Evolutionary conservation across 2,113 vertebrate species (phyloP), one percentile per base, ranked within the genome.

Genomic region (Nannospalax galili): DNA sequence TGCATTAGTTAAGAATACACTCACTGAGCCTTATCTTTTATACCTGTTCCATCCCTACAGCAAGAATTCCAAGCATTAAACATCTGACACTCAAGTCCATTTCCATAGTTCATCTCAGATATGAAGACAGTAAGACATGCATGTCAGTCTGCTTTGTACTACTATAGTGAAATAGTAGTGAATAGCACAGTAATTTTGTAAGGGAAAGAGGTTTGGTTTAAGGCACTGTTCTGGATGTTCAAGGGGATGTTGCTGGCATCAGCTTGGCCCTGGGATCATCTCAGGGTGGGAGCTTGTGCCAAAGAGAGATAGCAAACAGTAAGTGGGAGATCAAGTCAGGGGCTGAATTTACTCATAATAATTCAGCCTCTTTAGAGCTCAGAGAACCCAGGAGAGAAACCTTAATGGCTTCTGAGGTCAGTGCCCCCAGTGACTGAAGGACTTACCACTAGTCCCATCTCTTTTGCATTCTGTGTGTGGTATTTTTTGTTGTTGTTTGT

Each of bases 251-350:
- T 28, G 15, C 35, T 64, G 35, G 92, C 65, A 24, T 32, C 26
- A 56, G n/a, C n/a, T 56, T n/a, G 67, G 58, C 20, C 69, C 75
- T 73, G 42, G 28, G 58, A 74, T 26, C 16, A 20, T 65, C 28
- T 86, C 24, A 85, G 1, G 30, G 37, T 35, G 3, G 15, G 28
- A n/a, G 28, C 20, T 69, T 9, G 10, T 74, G 58, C 62, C 26
- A 69, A 22, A 69, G 60, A 82, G 45, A 64, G 60, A 67, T 17
- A 37, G 16, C 56, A 73, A 40, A 81, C 12, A 35, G n/a, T 32
- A 56, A 45, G 28, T 14, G 11, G 4, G 35, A 35, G 75, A 17
- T 10, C 7, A 1, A 30, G 28, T 9, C 7, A 1, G 0, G 0
- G 20, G 30, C 7, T 40, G 45, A 20, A 35, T 58, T 42, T 52